Conservation (phyloP, 2,888 invertebrate genomes). For the Scrobipalpa costella region DNA sequence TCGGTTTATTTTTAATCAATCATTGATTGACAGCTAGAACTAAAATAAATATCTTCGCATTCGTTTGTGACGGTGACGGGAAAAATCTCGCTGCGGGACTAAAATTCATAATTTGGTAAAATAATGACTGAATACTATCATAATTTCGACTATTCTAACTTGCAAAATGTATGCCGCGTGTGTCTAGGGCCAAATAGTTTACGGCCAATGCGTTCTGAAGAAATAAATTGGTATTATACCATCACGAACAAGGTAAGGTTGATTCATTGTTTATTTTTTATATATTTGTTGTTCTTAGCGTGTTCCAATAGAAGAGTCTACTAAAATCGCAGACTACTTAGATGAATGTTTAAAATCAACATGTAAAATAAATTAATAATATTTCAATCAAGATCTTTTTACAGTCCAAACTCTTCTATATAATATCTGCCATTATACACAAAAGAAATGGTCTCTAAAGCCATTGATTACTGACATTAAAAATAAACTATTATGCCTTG, state of each 20-base stretch:
- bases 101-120: not conserved
- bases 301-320: too few relatives aligned
- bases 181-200: constrained; percentile 48
- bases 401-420: too few relatives aligned
- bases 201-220: constrained; percentile 44
- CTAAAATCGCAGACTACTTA: too few relatives aligned
- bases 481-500: too few relatives aligned
- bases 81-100: too few relatives aligned
- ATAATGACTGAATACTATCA: constrained; percentile 40
- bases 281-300: not conserved
- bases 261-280: constrained; percentile 21
- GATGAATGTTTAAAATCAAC: too few relatives aligned
- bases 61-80: too few relatives aligned
- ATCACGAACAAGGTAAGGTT: constrained; percentile 46
- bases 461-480: too few relatives aligned
- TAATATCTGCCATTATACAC: too few relatives aligned
- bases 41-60: not conserved
- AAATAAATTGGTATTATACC: constrained; percentile 44
- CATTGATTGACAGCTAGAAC: constrained; percentile 3
- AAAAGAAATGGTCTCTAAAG: too few relatives aligned
- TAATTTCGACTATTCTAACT: constrained; percentile 28
- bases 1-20: not conserved
- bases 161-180: constrained; percentile 44
- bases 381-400: too few relatives aligned
- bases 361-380: too few relatives aligned